Base-by-base conservation (phyloP, 2,888 invertebrate genomes). In the Lysandra coridon region DNA sequence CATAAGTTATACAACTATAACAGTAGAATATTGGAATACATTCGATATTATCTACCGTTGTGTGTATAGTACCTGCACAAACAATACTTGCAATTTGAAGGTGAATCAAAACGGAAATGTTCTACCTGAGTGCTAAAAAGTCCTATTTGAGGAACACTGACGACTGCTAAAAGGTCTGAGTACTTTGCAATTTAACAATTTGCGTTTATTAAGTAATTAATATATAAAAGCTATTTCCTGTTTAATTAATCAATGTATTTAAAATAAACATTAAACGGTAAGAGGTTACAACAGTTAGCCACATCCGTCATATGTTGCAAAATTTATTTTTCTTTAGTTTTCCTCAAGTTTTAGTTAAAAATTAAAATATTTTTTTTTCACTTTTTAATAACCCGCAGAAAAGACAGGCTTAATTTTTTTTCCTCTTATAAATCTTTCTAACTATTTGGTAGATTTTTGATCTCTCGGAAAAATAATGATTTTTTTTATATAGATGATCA, bases 31-130 rank as follows among this genome's bases (percentile, higher is more conserved):
- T 14, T 44, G 14, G 53, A 4, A 53, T 14, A 14, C 14, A 53
- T 17, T 4, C 37, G 4, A 37, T 37, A 37, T 37, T 37, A 3
- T 30, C 17, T 17, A 49, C 30, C 2, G 44, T 53, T 14, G 23
- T 53, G 5, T 17, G 14, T 14, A 23, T 53, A 53, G 53, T 53
- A 14, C 53, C 53, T 53, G 53, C 3, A 53, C 2, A 76, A 17
- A 57, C 76, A 33, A 76, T 57, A 30, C 14, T 10, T 17, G 12
- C 30, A 57, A n/a, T 76, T 57, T 17, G 76, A 76, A 76, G 76
- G 76, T 76, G 53, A 76, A 76, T 76, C 53, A 37, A 33, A 57
- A 33, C 76, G 76, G 57, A 76, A 76, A 76, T 75, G 17, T 53
- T 76, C 33, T 57, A 75, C 49, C 57, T 33, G 53, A 76, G 76